phyloP scores from a whole-genome alignment of 2,797 vertebrate species.

The Brachymystax lenok region DNA sequence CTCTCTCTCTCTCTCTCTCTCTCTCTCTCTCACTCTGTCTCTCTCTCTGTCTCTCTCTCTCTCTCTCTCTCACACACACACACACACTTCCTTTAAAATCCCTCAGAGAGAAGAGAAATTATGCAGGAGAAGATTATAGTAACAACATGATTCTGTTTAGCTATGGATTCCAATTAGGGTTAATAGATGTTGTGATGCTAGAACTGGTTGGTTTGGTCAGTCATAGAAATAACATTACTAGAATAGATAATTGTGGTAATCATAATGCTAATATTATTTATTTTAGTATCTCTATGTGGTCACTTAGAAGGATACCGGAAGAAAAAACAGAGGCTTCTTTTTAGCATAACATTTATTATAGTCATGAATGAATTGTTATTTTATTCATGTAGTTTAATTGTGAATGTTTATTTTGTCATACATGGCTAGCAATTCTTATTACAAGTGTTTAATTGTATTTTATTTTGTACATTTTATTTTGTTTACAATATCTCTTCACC shows the following conservation, averaged over 20 bases:
- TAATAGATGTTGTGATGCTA: conserved; percentile 47
- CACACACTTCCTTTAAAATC: background rate
- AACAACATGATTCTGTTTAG: conserved; percentile 46
- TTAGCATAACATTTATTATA: background rate
- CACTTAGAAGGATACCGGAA: background rate
- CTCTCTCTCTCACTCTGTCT: too few species aligned
- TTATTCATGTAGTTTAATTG: too few species aligned
- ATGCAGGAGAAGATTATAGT: conserved; percentile 18
- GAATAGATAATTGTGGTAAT: conserved; percentile 13
- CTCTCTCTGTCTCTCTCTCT: too few species aligned
- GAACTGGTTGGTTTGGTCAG: conserved; percentile 24
- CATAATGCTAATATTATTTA: conserved; percentile 5
- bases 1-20: background rate
- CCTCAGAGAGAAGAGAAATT: too few species aligned
- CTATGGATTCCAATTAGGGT: conserved; percentile 56
- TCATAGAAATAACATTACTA: conserved; percentile 46
- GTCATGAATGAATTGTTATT: background rate
- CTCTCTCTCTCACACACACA: too few species aligned
- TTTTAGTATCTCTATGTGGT: background rate
- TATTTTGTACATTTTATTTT: background rate
- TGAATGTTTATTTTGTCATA: background rate
- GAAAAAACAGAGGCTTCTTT: background rate
- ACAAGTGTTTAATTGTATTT: background rate
- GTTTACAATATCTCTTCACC: conserved; percentile 15
- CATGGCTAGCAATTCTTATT: background rate